Evolutionary conservation across 2,888 invertebrate species (phyloP).

Genomic region (Cryptops parisi): DNA sequence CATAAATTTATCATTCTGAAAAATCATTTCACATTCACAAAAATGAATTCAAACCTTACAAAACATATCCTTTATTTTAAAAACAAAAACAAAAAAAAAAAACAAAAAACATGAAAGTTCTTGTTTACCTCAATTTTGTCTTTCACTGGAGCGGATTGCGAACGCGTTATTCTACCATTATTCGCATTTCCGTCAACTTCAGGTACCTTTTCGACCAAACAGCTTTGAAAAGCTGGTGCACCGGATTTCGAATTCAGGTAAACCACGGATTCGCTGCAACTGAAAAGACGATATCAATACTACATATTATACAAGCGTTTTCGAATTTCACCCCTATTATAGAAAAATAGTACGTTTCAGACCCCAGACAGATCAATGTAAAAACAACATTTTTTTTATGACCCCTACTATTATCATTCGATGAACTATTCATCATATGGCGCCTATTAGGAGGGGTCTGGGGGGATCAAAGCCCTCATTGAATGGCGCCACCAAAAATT

Average conservation of each 20-base stretch:
- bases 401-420: no score
- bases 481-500: no score
- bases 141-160: constrained; percentile 17
- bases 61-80: background rate
- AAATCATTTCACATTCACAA: background rate
- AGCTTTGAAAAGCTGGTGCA: constrained; percentile 8
- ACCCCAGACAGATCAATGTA: no score
- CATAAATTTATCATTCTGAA: background rate
- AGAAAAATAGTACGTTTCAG: no score
- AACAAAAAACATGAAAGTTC: background rate
- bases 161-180: constrained; percentile 15
- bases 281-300: background rate
- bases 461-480: no score
- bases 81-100: background rate
- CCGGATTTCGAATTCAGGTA: constrained; percentile 9
- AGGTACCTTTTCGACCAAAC: constrained; percentile 7
- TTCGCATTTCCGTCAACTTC: background rate
- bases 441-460: no score
- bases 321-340: no score
- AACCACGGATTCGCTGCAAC: constrained; percentile 13
- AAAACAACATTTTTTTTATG: no score
- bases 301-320: background rate
- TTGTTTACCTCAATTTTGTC: constrained; percentile 12
- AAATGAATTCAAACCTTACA: background rate
- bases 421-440: no score